Base-by-base conservation (phyloP, 2,797 vertebrate species). In the Lacerta viridis region DNA sequence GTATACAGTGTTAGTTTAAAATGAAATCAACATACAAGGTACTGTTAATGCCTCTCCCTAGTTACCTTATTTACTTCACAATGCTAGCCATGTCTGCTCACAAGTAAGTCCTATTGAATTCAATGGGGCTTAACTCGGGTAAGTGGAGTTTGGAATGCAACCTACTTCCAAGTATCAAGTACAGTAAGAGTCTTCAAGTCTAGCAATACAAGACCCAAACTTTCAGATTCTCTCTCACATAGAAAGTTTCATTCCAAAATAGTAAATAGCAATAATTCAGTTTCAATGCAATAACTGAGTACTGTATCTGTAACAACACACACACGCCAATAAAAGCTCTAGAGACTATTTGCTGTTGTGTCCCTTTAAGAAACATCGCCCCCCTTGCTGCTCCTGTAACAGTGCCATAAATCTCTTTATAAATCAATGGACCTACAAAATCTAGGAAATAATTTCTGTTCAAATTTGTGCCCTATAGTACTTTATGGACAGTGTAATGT, bases 11-110 rank as follows among this genome's bases (percentile, higher is more conserved):
- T 80, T 89, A 46, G 13, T 86, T 81, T 46, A 59, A 85, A 83
- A 71, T 84, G 86, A 83, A 87, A 82, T 72, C 29, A 92, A 88
- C 20, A 86, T 74, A 69, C 87, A 18, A 39, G 89, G 80, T 13
- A 69, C 83, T 86, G 18, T 29, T 39, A 17, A 69, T 29, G 0
- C 50, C 78, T 78, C 77, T 85, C 84, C 33, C 64, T 80, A 89
- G 36, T 17, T 29, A 91, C 74, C 80, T 64, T 5, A 92, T 92
- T 92, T 91, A 23, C 61, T 18, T 5, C 5, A 2, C 61, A 64
- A 64, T 64, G 17, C 61, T 64, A 64, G 20, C 61, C 20, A 7
- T 64, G 20, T 64, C 61, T 64, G 23, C 61, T 64, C 61, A 64
- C 17, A 64, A 64, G 20, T 64, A 64, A 23, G 61, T 7, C 61